Conservation (phyloP, 1,140 invertebrate genomes). For the Armadillidium nasatum region DNA sequence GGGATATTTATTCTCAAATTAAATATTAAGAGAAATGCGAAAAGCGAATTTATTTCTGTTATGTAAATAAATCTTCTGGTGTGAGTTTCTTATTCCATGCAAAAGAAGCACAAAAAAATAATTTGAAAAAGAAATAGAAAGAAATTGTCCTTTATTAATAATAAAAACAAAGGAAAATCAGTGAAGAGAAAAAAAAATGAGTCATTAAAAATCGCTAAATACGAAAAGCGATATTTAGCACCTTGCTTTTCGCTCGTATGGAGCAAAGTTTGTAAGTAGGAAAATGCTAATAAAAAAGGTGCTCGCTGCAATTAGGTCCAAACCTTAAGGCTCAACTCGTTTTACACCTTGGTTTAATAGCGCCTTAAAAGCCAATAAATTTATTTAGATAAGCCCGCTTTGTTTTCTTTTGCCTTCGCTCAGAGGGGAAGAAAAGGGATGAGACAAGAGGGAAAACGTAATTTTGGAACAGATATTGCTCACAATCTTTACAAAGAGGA, state of each 20-base stretch:
- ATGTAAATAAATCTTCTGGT: too few species aligned
- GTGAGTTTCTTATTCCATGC: too few species aligned
- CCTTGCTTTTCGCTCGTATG: background rate
- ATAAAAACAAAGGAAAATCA: background rate
- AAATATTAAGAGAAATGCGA: too few species aligned
- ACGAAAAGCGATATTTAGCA: conserved; percentile 3
- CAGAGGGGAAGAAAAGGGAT: background rate
- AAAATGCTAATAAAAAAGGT: conserved; percentile 4
- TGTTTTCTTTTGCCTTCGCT: background rate
- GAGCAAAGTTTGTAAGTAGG: background rate
- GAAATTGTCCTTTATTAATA: background rate
- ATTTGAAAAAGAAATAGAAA: background rate
- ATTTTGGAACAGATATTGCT: background rate
- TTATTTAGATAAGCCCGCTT: conserved; percentile 4
- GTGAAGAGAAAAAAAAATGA: background rate
- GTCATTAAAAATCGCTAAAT: conserved; percentile 1
- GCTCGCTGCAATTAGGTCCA: background rate
- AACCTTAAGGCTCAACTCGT: background rate
- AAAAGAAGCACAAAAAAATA: background rate
- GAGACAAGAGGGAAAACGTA: background rate
- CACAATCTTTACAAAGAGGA: background rate
- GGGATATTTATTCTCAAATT: too few species aligned
- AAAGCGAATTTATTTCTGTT: too few species aligned
- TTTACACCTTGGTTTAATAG: conserved; percentile 8
- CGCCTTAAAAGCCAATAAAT: conserved; percentile 6